Conservation (phyloP, 2,113 vertebrate genomes). For the Colaptes auratus region DNA sequence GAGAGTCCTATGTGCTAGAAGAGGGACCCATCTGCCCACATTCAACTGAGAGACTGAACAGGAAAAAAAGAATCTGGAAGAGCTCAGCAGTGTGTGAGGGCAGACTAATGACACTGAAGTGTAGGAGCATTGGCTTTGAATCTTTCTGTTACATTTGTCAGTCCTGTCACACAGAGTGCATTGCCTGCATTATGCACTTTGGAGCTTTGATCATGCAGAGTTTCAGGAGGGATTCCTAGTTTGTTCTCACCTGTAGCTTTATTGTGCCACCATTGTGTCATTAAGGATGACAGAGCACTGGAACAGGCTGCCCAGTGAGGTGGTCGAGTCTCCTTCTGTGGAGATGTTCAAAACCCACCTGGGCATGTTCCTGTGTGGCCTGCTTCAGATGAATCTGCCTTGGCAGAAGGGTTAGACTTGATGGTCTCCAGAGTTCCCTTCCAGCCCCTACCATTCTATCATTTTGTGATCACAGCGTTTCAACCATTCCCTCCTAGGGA, state of each 20-base stretch:
- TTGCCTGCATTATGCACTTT: not conserved
- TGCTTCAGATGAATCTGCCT: too few species aligned
- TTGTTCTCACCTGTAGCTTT: not conserved
- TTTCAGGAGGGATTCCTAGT: not conserved
- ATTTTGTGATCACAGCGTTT: not conserved
- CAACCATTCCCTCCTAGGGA: not conserved
- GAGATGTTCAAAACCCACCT: too few species aligned
- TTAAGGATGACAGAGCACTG: too few species aligned
- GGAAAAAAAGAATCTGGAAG: not conserved
- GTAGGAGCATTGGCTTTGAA: not conserved
- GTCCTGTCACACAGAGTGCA: not conserved
- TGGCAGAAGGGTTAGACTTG: too few species aligned
- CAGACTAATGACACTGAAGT: fast-evolving
- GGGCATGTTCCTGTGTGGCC: too few species aligned
- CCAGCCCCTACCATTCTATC: too few species aligned
- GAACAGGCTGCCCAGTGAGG: too few species aligned
- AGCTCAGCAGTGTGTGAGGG: not conserved
- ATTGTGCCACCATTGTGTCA: fast-evolving
- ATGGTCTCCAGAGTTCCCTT: too few species aligned
- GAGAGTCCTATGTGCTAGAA: not conserved
- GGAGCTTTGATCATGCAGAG: not conserved
- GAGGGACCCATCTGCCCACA: not conserved
- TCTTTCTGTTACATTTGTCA: not conserved
- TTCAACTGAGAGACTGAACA: not conserved
- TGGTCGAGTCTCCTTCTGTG: too few species aligned